phyloP scores from a whole-genome alignment of 2,113 vertebrate species.

The Cephalopholis sonnerati region DNA sequence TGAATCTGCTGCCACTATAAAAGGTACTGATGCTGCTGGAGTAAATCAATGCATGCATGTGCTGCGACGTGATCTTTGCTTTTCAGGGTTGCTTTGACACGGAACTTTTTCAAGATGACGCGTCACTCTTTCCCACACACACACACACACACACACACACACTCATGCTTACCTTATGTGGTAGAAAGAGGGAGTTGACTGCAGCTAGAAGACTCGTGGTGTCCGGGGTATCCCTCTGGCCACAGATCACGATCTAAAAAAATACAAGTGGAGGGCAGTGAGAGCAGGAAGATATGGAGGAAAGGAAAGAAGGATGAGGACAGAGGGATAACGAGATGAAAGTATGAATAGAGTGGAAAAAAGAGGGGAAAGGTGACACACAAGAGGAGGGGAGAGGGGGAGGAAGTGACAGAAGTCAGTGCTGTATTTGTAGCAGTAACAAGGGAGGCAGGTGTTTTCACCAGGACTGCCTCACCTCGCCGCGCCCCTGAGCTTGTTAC shows the following conservation, averaged over 20 bases:
- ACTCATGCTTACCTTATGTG: slow-evolving; percentile 87
- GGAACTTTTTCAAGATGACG: slow-evolving; percentile 6
- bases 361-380: slow-evolving; percentile 35
- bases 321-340: slow-evolving; percentile 38
- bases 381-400: neutral
- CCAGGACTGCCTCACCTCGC: neutral
- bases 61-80: neutral
- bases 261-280: neutral
- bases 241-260: slow-evolving; percentile 90
- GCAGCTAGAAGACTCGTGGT: slow-evolving; percentile 87
- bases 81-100: slow-evolving; percentile 7
- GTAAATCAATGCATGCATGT: neutral
- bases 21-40: neutral
- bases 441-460: slow-evolving; percentile 76
- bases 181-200: slow-evolving; percentile 87
- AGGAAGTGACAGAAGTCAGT: slow-evolving; percentile 42
- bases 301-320: no score
- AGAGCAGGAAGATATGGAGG: neutral
- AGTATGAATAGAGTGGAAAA: slow-evolving; percentile 38
- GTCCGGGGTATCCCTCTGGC: slow-evolving; percentile 89
- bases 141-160: slow-evolving; percentile 2
- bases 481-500: slow-evolving; percentile 62
- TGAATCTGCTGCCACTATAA: slow-evolving; percentile 11
- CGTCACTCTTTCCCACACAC: neutral
- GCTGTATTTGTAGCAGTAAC: slow-evolving; percentile 62